Conservation (phyloP, 2,113 vertebrate species). For the Sylvietta virens region DNA sequence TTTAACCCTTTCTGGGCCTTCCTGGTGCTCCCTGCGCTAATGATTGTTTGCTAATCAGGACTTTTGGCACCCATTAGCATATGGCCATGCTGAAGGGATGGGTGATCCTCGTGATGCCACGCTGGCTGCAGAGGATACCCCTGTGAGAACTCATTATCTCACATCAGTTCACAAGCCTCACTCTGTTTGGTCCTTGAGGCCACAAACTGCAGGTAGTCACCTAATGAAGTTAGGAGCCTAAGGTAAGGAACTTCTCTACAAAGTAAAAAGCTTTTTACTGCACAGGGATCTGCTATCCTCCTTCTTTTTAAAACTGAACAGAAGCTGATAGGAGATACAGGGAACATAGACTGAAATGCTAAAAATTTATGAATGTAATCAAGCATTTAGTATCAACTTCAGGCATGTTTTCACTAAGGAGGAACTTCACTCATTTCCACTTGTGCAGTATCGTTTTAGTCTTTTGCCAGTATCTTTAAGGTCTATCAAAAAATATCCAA, state of each 20-base stretch:
- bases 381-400: neutral
- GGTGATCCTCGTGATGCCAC: accelerated
- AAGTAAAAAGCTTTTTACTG: neutral
- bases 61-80: neutral
- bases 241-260: neutral
- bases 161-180: neutral
- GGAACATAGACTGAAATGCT: neutral
- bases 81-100: neutral
- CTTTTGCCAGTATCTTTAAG: neutral
- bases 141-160: neutral
- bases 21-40: neutral
- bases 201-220: neutral
- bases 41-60: neutral
- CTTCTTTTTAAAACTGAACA: neutral
- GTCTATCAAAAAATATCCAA: neutral
- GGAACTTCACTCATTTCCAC: neutral
- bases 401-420: neutral
- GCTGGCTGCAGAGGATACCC: neutral
- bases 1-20: neutral
- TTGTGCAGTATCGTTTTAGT: neutral
- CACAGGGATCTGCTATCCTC: neutral
- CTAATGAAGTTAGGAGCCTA: neutral
- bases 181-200: neutral
- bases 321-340: neutral
- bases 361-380: neutral